Evolutionary conservation across 2,888 invertebrate species (phyloP).

Genomic region (Conus canariensis): DNA sequence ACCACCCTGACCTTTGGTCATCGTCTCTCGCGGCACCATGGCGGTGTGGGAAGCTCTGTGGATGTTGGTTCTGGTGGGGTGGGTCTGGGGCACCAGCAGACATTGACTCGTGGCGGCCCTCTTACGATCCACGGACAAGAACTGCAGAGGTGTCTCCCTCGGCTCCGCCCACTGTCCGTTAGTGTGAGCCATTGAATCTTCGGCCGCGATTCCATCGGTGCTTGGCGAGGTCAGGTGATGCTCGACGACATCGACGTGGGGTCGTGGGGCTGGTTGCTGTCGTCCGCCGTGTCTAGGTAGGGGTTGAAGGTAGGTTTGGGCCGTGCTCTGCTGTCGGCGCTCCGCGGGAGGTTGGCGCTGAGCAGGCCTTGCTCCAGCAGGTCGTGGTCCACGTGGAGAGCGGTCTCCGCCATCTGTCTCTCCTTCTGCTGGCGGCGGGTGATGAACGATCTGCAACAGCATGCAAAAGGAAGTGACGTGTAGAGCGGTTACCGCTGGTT

Average conservation of each 20-base stretch:
- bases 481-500: no score
- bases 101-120: neutral
- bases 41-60: neutral
- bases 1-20: neutral
- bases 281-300: neutral
- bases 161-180: no score
- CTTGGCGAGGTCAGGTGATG: neutral
- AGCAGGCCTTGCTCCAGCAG: neutral
- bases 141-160: neutral
- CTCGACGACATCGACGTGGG: neutral
- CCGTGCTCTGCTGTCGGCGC: neutral
- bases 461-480: neutral
- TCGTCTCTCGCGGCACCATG: neutral
- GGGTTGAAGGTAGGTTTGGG: neutral
- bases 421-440: slow-evolving; percentile 31
- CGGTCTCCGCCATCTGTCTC: slow-evolving; percentile 8
- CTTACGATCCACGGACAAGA: neutral
- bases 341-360: neutral
- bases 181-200: neutral
- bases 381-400: slow-evolving; percentile 7
- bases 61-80: neutral
- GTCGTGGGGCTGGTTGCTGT: neutral
- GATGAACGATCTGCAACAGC: slow-evolving; percentile 36
- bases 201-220: neutral
- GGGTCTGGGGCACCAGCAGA: neutral